A percentile compares a stretch with the other conserved stretches of the same genome.
These are phyloP conservation scores for Campylomormyrus tamandua DNA, from an alignment of 2,113 vertebrate genomes.

Conservation along the genomic window DNA sequence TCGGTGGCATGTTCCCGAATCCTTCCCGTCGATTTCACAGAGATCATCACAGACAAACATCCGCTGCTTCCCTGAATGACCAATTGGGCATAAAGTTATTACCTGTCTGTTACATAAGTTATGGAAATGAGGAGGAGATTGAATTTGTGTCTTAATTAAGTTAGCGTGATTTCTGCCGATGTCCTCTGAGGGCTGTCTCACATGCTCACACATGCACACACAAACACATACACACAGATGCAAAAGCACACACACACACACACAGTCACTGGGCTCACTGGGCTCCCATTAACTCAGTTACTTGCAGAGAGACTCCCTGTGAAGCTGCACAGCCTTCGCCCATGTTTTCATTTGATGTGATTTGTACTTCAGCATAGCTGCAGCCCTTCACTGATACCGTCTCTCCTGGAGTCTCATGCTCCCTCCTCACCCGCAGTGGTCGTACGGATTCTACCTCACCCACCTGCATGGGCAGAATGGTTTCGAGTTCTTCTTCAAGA, in stretches of 20 bases:
- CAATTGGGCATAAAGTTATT: background rate
- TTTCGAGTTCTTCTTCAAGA: conserved; percentile 97
- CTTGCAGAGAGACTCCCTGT: background rate
- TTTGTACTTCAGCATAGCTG: background rate
- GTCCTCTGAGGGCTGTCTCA: background rate
- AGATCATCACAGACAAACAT: background rate
- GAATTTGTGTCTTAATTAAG: background rate
- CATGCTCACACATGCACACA: background rate
- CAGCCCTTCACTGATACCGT: background rate
- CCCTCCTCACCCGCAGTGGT: conserved; percentile 72
- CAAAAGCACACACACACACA: background rate
- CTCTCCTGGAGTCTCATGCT: background rate
- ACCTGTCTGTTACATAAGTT: background rate
- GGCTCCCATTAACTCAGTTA: background rate
- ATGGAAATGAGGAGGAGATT: background rate
- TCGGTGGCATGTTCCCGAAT: background rate
- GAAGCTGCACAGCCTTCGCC: background rate
- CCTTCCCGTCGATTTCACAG: background rate
- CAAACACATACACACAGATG: background rate
- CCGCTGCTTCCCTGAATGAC: background rate
- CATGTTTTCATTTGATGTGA: background rate
- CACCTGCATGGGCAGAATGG: conserved; percentile 91
- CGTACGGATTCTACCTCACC: conserved; percentile 96
- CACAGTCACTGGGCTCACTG: background rate
- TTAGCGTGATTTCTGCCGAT: background rate